Evolutionary conservation across 2,888 invertebrate species (phyloP).

Genomic region (Marronus borbonicus): DNA sequence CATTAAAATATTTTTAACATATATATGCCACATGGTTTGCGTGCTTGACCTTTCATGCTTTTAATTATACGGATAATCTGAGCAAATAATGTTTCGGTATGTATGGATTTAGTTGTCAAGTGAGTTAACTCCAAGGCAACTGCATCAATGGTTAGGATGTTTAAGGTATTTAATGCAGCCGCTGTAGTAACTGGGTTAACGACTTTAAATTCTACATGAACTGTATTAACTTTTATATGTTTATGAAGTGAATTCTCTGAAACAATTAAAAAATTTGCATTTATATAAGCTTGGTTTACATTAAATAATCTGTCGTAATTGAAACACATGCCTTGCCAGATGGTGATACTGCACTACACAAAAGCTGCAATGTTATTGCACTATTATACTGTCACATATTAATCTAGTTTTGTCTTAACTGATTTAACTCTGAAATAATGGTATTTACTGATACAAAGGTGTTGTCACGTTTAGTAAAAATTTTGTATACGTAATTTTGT

Average conservation of each 20-base stretch:
- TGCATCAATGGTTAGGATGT: too few relatives aligned
- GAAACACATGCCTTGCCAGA: not conserved
- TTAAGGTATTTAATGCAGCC: too few relatives aligned
- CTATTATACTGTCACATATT: not conserved
- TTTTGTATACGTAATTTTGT: conserved; percentile 28
- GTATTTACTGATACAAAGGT: conserved; percentile 1
- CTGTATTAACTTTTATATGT: not conserved
- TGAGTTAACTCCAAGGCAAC: too few relatives aligned
- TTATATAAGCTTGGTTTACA: not conserved
- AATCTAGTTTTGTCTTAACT: not conserved
- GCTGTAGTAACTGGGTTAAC: not conserved
- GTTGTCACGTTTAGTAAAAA: conserved; percentile 12
- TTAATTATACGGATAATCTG: not conserved
- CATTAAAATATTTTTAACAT: not conserved
- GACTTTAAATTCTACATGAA: not conserved
- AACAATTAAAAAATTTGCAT: not conserved
- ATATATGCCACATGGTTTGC: not conserved
- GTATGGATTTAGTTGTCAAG: not conserved
- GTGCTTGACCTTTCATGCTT: not conserved
- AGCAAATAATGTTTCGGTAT: not conserved
- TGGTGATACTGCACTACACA: not conserved
- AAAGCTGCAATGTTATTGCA: not conserved
- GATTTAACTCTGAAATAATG: conserved; percentile 19
- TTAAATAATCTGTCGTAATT: not conserved
- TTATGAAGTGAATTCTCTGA: not conserved